These are phyloP conservation scores for Oligia strigilis DNA, from an alignment of 2,888 invertebrate species.

Conservation along the genomic window DNA sequence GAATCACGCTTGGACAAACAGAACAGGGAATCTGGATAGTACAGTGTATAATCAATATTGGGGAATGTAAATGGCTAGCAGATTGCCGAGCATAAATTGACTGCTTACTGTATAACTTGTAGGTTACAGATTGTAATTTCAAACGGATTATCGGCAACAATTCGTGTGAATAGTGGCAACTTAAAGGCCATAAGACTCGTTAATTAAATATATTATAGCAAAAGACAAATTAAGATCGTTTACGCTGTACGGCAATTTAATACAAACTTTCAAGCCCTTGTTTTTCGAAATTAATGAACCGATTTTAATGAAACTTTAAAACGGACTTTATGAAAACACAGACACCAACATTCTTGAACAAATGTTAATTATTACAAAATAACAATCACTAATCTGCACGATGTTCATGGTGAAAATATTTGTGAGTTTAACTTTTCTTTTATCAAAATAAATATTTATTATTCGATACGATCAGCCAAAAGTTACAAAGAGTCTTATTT, in stretches of 20 bases:
- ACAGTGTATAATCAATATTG: conserved; percentile 63
- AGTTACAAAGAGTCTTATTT: not conserved
- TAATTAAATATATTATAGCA: not conserved
- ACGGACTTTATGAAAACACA: not conserved
- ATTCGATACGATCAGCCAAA: conserved; percentile 4
- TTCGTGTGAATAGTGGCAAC: conserved; percentile 32
- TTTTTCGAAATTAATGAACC: no score
- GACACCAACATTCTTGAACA: not conserved
- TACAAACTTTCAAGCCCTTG: no score
- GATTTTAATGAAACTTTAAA: no score
- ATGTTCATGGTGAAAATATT: not conserved
- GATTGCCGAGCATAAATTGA: conserved; percentile 54
- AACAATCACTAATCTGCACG: not conserved
- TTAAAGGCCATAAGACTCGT: not conserved
- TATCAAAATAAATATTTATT: conserved; percentile 1
- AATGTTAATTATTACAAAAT: not conserved
- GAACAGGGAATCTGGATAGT: conserved; percentile 43
- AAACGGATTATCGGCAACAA: conserved; percentile 20
- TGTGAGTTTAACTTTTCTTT: not conserved
- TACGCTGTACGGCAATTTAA: no score
- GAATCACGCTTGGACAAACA: conserved; percentile 48
- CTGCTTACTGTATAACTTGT: conserved; percentile 18
- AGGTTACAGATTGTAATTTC: conserved; percentile 37
- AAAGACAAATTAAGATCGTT: not conserved
- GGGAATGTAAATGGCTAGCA: conserved; percentile 55